A percentile compares a stretch with the other conserved stretches of the same genome.
phyloP scores from a whole-genome alignment of 2,888 invertebrate genomes.

The Drosophila diplacantha region DNA sequence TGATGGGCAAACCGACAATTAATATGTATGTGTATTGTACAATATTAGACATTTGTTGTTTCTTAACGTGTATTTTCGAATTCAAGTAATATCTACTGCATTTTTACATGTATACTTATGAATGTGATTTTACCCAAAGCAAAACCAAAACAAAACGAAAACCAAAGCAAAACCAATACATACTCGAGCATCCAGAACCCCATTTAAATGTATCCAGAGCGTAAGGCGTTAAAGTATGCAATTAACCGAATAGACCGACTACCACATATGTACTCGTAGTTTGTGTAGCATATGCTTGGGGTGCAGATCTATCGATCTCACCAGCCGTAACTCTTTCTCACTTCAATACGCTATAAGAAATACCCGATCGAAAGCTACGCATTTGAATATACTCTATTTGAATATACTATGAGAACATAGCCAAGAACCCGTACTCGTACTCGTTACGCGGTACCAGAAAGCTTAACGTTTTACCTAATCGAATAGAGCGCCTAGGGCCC shows the following conservation, averaged over 20 bases:
- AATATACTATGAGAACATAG: constrained; percentile 28
- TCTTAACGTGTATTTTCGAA: constrained; percentile 68
- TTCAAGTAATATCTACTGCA: constrained; percentile 57
- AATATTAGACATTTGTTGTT: constrained; percentile 56
- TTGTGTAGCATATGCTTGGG: constrained; percentile 39
- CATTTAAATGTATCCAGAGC: constrained; percentile 18
- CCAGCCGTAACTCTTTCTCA: constrained; percentile 26
- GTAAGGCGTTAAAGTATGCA: constrained; percentile 27
- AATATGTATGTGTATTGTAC: constrained; percentile 47
- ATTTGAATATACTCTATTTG: constrained; percentile 43
- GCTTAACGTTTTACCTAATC: constrained; percentile 50
- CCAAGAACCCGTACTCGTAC: constrained; percentile 8
- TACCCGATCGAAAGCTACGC: constrained; percentile 29
- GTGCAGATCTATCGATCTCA: constrained; percentile 32
- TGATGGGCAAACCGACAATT: constrained; percentile 16
- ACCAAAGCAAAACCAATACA: constrained; percentile 15
- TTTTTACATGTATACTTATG: constrained; percentile 52
- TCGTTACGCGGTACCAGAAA: constrained; percentile 11
- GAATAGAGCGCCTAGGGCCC: constrained; percentile 41
- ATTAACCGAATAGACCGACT: constrained; percentile 28
- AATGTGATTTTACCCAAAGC: constrained; percentile 45
- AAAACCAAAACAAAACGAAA: constrained; percentile 4
- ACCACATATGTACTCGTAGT: constrained; percentile 29
- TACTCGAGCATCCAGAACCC: constrained; percentile 29
- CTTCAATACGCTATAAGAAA: constrained; percentile 35